Percentiles rank a stretch among this genome's conserved stretches.
These are phyloP conservation scores for Tiliacea aurago DNA, from an alignment of 2,888 invertebrate genomes.

Conservation along the genomic window DNA sequence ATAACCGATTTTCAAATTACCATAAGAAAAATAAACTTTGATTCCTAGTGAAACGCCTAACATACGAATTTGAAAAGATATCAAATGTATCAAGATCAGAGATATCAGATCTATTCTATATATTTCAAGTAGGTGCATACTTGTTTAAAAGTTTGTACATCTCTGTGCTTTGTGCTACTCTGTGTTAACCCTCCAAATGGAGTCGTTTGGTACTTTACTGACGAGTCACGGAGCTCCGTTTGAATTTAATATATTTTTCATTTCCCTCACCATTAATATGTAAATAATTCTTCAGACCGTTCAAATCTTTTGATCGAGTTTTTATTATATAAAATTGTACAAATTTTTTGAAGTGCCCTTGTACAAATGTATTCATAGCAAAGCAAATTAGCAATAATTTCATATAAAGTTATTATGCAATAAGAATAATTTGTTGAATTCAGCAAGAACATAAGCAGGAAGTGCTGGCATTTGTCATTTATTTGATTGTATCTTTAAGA, in stretches of 20 bases:
- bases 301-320: slow-evolving; percentile 72
- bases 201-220: slow-evolving; percentile 90
- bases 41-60: background rate
- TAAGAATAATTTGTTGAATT: slow-evolving; percentile 18
- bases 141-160: slow-evolving; percentile 1
- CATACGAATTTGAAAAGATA: too few species aligned
- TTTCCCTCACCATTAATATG: slow-evolving; percentile 89
- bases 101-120: too few species aligned
- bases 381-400: slow-evolving; percentile 44
- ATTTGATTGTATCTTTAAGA: slow-evolving; percentile 47
- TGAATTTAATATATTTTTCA: slow-evolving; percentile 91
- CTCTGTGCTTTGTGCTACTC: slow-evolving; percentile 75
- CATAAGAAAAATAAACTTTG: background rate
- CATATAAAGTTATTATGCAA: slow-evolving; percentile 21
- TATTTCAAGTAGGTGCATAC: background rate
- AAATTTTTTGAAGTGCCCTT: slow-evolving; percentile 46
- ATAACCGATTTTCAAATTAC: too few species aligned
- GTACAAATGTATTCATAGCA: slow-evolving; percentile 46
- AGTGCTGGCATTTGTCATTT: slow-evolving; percentile 47
- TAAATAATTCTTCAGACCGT: slow-evolving; percentile 83
- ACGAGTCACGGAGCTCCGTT: slow-evolving; percentile 89
- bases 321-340: slow-evolving; percentile 56
- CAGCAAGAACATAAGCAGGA: slow-evolving; percentile 38
- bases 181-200: slow-evolving; percentile 86
- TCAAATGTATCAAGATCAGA: background rate